These are phyloP conservation scores for Sakesphorus luctuosus DNA, from an alignment of 2,113 vertebrate species.

Conservation along the genomic window DNA sequence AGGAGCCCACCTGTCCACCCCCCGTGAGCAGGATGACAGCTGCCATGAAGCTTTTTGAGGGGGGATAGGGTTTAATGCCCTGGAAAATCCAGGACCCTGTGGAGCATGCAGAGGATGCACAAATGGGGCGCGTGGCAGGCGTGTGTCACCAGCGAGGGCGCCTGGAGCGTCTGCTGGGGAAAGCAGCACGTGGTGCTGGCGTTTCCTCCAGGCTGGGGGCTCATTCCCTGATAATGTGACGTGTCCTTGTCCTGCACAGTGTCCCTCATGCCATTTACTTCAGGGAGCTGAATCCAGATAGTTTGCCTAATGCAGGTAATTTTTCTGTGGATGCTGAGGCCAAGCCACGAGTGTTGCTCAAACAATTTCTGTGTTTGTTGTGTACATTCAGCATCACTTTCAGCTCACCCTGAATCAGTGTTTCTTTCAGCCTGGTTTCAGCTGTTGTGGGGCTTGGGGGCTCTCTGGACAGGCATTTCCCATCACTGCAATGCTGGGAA, in stretches of 20 bases:
- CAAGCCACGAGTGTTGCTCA: rapidly evolving
- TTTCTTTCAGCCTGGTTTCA: neutral
- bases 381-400: rapidly evolving
- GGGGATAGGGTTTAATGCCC: conserved; percentile 16
- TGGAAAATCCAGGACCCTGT: neutral
- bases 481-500: neutral
- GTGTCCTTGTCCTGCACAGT: rapidly evolving
- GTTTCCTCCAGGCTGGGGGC: no score
- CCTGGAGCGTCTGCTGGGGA: neutral
- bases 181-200: neutral
- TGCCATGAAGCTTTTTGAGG: neutral
- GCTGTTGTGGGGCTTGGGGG: neutral
- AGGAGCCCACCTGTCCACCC: neutral
- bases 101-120: neutral
- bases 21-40: neutral
- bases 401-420: neutral
- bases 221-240: rapidly evolving
- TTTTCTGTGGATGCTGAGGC: neutral
- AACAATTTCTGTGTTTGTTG: neutral
- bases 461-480: neutral
- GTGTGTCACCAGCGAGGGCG: rapidly evolving
- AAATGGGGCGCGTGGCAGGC: neutral
- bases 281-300: rapidly evolving
- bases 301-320: rapidly evolving
- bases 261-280: rapidly evolving